Evolutionary conservation across 1,140 invertebrate species (phyloP).

Genomic region (Drosophila repletoides): DNA sequence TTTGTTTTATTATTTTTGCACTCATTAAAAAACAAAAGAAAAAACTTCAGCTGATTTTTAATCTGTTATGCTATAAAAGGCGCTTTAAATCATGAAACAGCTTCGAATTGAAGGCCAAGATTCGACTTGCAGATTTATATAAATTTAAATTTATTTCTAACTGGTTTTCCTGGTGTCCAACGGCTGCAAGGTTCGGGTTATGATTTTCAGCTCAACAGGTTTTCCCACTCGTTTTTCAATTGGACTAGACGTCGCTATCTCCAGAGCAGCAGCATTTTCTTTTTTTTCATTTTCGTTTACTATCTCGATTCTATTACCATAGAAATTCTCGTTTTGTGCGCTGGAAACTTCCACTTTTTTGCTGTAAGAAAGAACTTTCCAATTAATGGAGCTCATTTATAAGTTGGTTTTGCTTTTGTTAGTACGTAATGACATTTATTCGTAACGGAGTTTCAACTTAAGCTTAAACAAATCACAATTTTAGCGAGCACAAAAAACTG

Average conservation of each 20-base stretch:
- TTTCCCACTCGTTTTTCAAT: constrained; percentile 42
- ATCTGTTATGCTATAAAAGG: too few species aligned
- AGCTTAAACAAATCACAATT: constrained; percentile 68
- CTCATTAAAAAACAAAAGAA: background rate
- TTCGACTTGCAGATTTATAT: too few species aligned
- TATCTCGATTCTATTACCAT: background rate
- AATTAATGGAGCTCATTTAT: background rate
- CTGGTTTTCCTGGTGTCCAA: constrained; percentile 40
- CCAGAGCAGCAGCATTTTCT: background rate
- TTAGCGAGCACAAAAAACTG: constrained; percentile 53
- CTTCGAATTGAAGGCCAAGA: too few species aligned
- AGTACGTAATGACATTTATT: constrained; percentile 62
- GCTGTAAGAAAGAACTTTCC: constrained; percentile 28
- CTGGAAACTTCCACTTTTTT: background rate
- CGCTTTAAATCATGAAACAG: too few species aligned
- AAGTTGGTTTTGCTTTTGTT: background rate
- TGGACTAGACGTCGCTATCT: background rate
- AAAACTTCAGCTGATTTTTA: too few species aligned
- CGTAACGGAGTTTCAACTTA: constrained; percentile 41
- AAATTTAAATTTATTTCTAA: constrained; percentile 10
- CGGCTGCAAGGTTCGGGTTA: constrained; percentile 65
- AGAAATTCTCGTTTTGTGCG: background rate
- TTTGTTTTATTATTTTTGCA: constrained; percentile 16
- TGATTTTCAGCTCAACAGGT: constrained; percentile 71
- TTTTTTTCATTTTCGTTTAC: constrained; percentile 16